Conservation (phyloP, 1,140 invertebrate genomes). For the Sarcophaga peregrina region DNA sequence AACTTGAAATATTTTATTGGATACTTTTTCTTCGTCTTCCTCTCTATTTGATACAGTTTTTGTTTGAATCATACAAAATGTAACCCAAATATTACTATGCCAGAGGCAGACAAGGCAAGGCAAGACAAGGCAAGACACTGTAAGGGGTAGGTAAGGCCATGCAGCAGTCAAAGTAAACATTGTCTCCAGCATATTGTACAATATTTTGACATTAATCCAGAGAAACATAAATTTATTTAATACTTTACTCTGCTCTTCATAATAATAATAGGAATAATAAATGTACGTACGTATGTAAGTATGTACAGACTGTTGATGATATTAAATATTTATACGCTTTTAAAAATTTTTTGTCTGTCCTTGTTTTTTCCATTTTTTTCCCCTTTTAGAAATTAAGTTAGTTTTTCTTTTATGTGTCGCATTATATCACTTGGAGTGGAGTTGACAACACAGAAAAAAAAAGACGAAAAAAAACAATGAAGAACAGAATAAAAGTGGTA, state of each 20-base stretch:
- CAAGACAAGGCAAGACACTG: too few species aligned
- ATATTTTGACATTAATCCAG: slow-evolving; percentile 40
- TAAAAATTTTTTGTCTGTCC: background rate
- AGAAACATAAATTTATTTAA: slow-evolving; percentile 25
- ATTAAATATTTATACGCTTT: too few species aligned
- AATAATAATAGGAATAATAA: background rate
- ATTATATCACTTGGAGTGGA: too few species aligned
- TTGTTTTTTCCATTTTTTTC: background rate
- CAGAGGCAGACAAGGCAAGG: too few species aligned
- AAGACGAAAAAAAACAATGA: too few species aligned
- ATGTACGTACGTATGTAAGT: background rate
- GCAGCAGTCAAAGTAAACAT: background rate
- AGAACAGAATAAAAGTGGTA: background rate
- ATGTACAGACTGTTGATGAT: too few species aligned
- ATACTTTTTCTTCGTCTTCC: background rate
- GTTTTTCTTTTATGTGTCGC: slow-evolving; percentile 7
- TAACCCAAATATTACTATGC: too few species aligned
- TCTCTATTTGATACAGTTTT: too few species aligned
- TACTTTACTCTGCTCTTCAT: background rate
- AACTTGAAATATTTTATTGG: slow-evolving; percentile 3
- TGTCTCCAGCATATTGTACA: slow-evolving; percentile 13
- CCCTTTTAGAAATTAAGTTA: background rate
- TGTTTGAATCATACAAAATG: too few species aligned
- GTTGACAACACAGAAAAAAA: too few species aligned
- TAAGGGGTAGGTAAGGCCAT: too few species aligned